These are phyloP conservation scores for Hydra vulgaris DNA, from an alignment of 30 jellyfish, hydroid and myxozoan species.

Conservation along the genomic window DNA sequence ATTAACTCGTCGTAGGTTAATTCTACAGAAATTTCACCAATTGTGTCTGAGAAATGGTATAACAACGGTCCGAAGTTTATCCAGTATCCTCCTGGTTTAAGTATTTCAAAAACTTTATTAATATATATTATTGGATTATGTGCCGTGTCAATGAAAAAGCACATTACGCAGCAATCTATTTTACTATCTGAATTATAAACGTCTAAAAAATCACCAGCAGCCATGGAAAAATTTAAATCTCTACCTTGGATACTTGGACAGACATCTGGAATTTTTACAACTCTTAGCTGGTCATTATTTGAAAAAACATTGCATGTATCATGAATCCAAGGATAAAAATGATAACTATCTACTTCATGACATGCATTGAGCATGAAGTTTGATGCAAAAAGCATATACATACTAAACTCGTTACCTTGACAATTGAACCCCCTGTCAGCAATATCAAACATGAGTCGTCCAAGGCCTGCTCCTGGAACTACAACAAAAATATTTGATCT, in stretches of 20 bases:
- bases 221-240: conserved; percentile 66
- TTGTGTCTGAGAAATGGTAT: conserved; percentile 87
- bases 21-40: conserved; percentile 71
- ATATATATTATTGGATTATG: conserved; percentile 80
- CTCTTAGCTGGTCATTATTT: conserved; percentile 45
- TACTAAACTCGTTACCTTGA: conserved; percentile 90
- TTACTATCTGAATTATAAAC: conserved; percentile 39
- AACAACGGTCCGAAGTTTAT: conserved; percentile 90
- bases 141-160: conserved; percentile 95
- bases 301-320: conserved; percentile 60
- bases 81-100: conserved; percentile 96
- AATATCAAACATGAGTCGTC: conserved; percentile 82
- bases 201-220: conserved; percentile 96
- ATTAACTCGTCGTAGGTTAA: conserved; percentile 69
- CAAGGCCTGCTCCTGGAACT: conserved; percentile 99
- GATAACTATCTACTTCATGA: conserved; percentile 19
- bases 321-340: conserved; percentile 94
- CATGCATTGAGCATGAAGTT: conserved; percentile 50
- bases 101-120: conserved; percentile 56
- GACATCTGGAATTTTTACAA: conserved; percentile 79
- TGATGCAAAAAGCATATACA: conserved; percentile 96
- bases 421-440: conserved; percentile 75
- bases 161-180: conserved; percentile 75
- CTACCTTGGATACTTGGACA: conserved; percentile 48
- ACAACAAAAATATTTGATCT: conserved; percentile 39